These are phyloP conservation scores for Hirtodrosophila histrioides DNA, from an alignment of 2,888 invertebrate species.

Conservation along the genomic window DNA sequence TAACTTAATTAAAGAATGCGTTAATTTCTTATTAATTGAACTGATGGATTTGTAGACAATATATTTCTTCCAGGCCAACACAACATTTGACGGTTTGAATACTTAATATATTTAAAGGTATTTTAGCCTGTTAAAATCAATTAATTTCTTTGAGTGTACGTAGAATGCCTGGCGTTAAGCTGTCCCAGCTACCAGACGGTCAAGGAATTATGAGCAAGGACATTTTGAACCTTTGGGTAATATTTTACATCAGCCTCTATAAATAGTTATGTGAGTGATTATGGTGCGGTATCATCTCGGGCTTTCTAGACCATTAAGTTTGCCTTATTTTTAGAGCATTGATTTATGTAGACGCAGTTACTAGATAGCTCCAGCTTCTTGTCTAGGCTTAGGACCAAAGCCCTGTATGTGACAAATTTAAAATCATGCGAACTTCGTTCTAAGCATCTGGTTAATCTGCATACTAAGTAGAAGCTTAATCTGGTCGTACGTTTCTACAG, in stretches of 20 bases:
- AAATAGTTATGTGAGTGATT: slow-evolving; percentile 74
- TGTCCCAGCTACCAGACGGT: slow-evolving; percentile 8
- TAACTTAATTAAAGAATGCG: no score
- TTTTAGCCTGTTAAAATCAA: not conserved
- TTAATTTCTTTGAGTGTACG: slow-evolving; percentile 31
- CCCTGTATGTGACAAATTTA: not conserved
- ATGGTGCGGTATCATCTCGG: slow-evolving; percentile 61
- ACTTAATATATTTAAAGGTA: not conserved
- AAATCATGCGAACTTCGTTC: slow-evolving; percentile 47
- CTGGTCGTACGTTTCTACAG: slow-evolving; percentile 35
- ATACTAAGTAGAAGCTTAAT: slow-evolving; percentile 53
- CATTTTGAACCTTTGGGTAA: slow-evolving; percentile 62
- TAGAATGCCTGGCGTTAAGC: slow-evolving; percentile 55
- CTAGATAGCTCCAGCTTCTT: not conserved
- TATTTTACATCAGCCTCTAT: slow-evolving; percentile 54
- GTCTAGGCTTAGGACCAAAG: slow-evolving; percentile 8
- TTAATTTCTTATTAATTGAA: no score
- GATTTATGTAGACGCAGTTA: slow-evolving; percentile 63
- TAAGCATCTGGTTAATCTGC: slow-evolving; percentile 48
- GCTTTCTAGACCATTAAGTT: slow-evolving; percentile 65
- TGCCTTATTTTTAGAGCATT: slow-evolving; percentile 72
- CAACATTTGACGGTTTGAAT: no score
- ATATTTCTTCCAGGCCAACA: no score
- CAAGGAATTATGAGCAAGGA: slow-evolving; percentile 60
- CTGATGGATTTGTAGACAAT: no score